Conservation (phyloP, 2,113 vertebrate genomes). For the Ciconia maguari region DNA sequence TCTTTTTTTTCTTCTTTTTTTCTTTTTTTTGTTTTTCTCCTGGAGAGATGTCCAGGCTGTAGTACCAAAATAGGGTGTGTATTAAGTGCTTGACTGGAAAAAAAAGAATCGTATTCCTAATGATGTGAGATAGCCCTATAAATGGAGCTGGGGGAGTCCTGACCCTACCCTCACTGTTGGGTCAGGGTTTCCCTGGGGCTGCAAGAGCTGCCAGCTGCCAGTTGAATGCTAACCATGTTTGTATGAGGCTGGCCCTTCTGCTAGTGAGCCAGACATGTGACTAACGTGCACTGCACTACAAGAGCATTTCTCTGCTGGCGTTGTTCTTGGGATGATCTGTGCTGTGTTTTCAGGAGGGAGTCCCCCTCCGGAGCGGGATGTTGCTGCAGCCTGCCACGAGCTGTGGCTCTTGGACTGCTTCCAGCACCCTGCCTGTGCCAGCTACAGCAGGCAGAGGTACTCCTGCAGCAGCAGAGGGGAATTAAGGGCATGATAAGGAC, state of each 20-base stretch:
- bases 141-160: not conserved
- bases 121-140: not conserved
- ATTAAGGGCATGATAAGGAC: not conserved
- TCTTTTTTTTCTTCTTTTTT: not conserved
- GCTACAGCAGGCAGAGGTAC: not conserved
- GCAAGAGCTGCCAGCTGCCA: not conserved
- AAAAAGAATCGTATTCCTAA: not conserved
- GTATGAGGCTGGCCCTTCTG: not conserved
- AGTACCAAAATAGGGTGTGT: not conserved
- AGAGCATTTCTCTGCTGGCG: fast-evolving
- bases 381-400: not conserved
- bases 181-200: not conserved
- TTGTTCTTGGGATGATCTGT: not conserved
- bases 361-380: fast-evolving
- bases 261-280: not conserved
- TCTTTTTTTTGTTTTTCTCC: not conserved
- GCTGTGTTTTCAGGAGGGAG: not conserved
- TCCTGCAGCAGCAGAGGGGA: fast-evolving
- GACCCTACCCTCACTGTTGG: not conserved
- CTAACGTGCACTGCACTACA: fast-evolving
- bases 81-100: not conserved
- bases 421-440: not conserved
- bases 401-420: not conserved
- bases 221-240: not conserved
- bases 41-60: not conserved